Conservation (phyloP, 2,888 invertebrate species). For the Drosophila histrio region DNA sequence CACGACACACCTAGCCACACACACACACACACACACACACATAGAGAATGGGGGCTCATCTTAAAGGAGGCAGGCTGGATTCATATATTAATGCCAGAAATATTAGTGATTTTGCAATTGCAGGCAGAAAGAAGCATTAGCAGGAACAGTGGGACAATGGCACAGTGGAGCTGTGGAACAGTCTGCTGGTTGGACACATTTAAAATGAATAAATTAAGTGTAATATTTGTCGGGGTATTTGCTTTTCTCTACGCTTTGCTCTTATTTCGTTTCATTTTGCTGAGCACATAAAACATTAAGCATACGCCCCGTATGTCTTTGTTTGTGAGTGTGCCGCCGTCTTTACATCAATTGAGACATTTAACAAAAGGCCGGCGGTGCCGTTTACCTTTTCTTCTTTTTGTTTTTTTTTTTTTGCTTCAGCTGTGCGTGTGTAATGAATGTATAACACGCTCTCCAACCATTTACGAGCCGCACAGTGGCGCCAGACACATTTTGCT, state of each 20-base stretch:
- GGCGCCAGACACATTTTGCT: background rate
- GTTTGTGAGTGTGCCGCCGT: slow-evolving; percentile 6
- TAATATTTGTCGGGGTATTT: slow-evolving; percentile 48
- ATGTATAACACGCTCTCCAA: slow-evolving; percentile 56
- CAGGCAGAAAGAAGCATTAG: background rate
- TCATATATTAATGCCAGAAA: background rate
- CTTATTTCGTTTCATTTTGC: slow-evolving; percentile 24
- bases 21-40: background rate
- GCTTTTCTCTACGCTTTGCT: slow-evolving; percentile 11
- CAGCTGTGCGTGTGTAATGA: slow-evolving; percentile 54
- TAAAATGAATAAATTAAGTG: slow-evolving; percentile 64
- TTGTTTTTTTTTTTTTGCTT: background rate
- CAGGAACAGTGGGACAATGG: background rate
- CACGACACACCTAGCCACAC: background rate
- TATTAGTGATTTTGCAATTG: slow-evolving; percentile 11
- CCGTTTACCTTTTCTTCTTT: slow-evolving; percentile 60
- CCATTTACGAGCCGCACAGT: slow-evolving; percentile 33
- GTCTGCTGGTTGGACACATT: slow-evolving; percentile 17
- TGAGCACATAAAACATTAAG: slow-evolving; percentile 52
- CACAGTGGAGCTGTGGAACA: background rate
- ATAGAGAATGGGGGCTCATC: background rate
- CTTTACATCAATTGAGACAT: slow-evolving; percentile 70
- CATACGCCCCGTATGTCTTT: slow-evolving; percentile 42
- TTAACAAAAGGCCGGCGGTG: slow-evolving; percentile 70
- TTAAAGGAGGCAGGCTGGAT: background rate